Conservation (phyloP, 2,888 invertebrate species). For the Eustalomyia histrio region DNA sequence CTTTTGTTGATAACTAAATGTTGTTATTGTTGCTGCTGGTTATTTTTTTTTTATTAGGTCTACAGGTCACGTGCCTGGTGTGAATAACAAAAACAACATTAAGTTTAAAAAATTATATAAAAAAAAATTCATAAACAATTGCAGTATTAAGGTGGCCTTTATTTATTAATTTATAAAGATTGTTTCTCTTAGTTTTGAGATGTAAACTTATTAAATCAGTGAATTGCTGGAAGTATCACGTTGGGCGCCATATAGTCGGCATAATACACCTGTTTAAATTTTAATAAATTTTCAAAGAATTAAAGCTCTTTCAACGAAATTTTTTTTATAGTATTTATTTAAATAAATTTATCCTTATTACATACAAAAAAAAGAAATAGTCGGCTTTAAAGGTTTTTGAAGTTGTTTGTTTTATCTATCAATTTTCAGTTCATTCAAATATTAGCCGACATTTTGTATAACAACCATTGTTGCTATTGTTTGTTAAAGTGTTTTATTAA, state of each 20-base stretch:
- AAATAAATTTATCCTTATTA: neutral
- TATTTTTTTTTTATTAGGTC: conserved; percentile 59
- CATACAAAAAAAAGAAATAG: neutral
- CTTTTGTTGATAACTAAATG: conserved; percentile 9
- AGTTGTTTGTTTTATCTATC: conserved; percentile 10
- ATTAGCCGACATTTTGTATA: neutral
- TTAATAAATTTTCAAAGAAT: too few relatives aligned
- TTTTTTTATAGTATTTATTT: too few relatives aligned
- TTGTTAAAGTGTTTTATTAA: neutral
- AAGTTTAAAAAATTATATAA: conserved; percentile 2
- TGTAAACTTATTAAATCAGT: too few relatives aligned
- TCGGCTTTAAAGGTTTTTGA: conserved; percentile 22
- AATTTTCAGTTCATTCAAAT: conserved; percentile 4
- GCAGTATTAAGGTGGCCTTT: neutral
- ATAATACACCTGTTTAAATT: too few relatives aligned
- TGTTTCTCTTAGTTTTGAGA: too few relatives aligned
- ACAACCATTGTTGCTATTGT: neutral
- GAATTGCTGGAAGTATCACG: too few relatives aligned
- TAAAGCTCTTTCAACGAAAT: too few relatives aligned
- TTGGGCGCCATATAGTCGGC: too few relatives aligned
- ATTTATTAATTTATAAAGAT: neutral
- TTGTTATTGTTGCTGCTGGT: conserved; percentile 15
- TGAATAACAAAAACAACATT: conserved; percentile 34
- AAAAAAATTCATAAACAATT: conserved; percentile 6
- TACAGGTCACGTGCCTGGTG: conserved; percentile 59